Base-by-base conservation (phyloP, 2,888 invertebrate genomes). In the Sinelater perroti region DNA sequence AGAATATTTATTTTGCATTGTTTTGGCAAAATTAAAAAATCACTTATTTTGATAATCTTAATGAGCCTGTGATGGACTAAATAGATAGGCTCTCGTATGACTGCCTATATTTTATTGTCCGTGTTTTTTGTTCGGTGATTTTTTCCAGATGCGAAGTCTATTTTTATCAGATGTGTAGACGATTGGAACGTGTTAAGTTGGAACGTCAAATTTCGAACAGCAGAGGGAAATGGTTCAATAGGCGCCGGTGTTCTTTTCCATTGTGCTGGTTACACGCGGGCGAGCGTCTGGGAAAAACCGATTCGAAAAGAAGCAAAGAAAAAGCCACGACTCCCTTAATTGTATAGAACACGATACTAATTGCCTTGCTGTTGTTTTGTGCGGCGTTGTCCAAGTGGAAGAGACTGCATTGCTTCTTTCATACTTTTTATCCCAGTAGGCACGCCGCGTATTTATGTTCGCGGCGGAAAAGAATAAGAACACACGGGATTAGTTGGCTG, bases 281-380 rank as follows among this genome's bases (percentile, higher is more conserved):
- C 57, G 63, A 63, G 38, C 63, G 64, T 57, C 55, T 56, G 58
- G 55, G 60, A 53, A 58, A 54, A 60, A 56, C 53, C 50, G 61
- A 62, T 57, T 54, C 53, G 51, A 50, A 55, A 50, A 60, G 52
- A 55, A 16, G 31, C 10, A 14, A 53, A 59, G 49, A 60, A 68
- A 71, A 73, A 69, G 69, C 68, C 63, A 66, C 67, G 70, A 70
- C 70, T 71, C 73, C 72, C 72, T 73, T 76, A 77, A 78, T 76
- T 77, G 76, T 73, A 74, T 70, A 74, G 75, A 76, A 77, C 74
- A 76, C 71, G 75, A 75, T 77, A 77, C 76, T 77, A 78, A 78
- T 78, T 77, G 77, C 75, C 75, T 73, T 72, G 71, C 71, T 75
- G 72, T 71, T 73, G 74, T 75, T 75, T 75, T 75, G 74, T 75